Evolutionary conservation across 2,888 invertebrate species (phyloP), one percentile per base, ranked within the genome.

Genomic region (Ophioninae sp.): DNA sequence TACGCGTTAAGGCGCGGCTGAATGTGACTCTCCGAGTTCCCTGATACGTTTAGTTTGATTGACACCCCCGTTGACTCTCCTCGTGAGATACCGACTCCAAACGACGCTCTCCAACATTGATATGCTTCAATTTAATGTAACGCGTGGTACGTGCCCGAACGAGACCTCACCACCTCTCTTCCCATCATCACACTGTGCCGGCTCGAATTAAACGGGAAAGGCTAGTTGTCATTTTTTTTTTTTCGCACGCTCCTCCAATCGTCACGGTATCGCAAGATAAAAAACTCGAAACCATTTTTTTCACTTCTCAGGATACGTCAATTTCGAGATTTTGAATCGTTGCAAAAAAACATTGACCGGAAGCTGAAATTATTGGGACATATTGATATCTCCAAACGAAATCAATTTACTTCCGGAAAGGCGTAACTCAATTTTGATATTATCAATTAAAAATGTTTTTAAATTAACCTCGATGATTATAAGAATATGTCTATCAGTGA

Each of bases 21-120:
- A 59, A 20, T 44, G 30, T 8, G 22, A 9, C 64, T 65, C 59
- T 59, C 7, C 56, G 73, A 13, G 64, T 68, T 69, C 64, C 22
- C 23, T 73, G 81, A 81, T 76, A 64, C 67, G 72, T 65, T 76
- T 81, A 78, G 71, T 78, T 56, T 79, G 79, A 79, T 79, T 79
- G 79, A 72, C 79, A 72, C 64, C 39, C 39, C 64, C 63, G 51
- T 51, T 64, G 63, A 64, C n/a, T 13, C 64, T 69, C 51, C 13
- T n/a, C n/a, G 58, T 39, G 56, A 37, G 72, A 58, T 44, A 44
- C 59, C 39, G 20, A 64, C 51, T 51, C 51, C 51, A 9, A 30
- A 20, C 51, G 22, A 37, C 22, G 56, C 22, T 37, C 13, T 39
- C 41, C 39, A 63, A 69, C 61, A 30, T 30, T 30, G 77, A 61